phyloP scores from a whole-genome alignment of 2,888 invertebrate species.

The Leptinotarsa haldemani region DNA sequence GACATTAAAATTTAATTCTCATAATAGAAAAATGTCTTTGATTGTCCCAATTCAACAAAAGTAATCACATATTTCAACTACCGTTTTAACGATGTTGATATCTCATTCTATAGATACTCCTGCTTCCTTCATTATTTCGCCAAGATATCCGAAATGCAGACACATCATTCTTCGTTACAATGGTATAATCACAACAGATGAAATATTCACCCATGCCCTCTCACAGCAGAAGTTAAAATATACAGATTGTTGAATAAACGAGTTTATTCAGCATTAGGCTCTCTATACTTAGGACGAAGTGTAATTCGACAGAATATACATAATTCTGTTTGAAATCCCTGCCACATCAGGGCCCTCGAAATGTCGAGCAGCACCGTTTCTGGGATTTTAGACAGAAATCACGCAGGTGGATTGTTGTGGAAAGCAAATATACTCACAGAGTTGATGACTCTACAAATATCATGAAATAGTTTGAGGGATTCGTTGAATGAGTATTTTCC shows the following conservation, averaged over 20 bases:
- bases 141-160: neutral
- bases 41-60: too few relatives aligned
- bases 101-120: too few relatives aligned
- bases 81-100: too few relatives aligned
- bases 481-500: neutral
- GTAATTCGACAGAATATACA: conserved; percentile 10
- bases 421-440: neutral
- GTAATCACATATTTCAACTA: neutral
- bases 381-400: neutral
- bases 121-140: neutral
- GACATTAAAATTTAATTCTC: too few relatives aligned
- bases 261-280: conserved; percentile 9
- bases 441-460: neutral
- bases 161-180: neutral
- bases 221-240: neutral
- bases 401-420: neutral
- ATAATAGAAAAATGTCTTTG: too few relatives aligned
- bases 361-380: neutral
- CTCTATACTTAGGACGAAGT: neutral
- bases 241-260: neutral
- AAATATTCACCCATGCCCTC: neutral
- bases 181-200: neutral
- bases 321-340: conserved; percentile 9
- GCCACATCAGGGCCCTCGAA: neutral
- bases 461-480: neutral